These are phyloP conservation scores for Zelleria hepariella DNA, from an alignment of 2,888 invertebrate species.

Conservation along the genomic window DNA sequence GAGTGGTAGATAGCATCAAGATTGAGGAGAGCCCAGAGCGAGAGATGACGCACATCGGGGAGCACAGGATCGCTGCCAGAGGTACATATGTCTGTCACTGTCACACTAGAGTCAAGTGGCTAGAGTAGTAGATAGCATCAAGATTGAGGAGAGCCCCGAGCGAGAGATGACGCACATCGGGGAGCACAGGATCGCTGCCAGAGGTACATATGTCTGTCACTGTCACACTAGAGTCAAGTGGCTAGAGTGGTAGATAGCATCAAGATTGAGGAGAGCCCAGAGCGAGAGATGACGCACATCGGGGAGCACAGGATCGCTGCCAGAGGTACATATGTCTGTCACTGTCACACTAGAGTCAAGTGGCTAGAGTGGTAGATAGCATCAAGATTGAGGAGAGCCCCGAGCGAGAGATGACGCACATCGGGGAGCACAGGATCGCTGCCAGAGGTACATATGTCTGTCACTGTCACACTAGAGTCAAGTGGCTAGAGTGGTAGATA, in stretches of 20 bases:
- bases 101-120: conserved; percentile 89
- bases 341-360: too few species aligned
- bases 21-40: conserved; percentile 91
- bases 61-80: conserved; percentile 88
- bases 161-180: conserved; percentile 93
- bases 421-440: conserved; percentile 89
- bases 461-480: too few species aligned
- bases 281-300: conserved; percentile 91
- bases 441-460: conserved; percentile 84
- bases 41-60: conserved; percentile 94
- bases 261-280: conserved; percentile 93
- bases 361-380: too few species aligned
- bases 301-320: conserved; percentile 91
- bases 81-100: too few species aligned
- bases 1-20: too few species aligned
- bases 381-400: conserved; percentile 97
- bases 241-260: too few species aligned
- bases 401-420: conserved; percentile 90
- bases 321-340: conserved; percentile 79
- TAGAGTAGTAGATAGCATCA: conserved; percentile 89
- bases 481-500: too few species aligned
- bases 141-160: conserved; percentile 94
- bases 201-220: conserved; percentile 65
- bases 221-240: not conserved
- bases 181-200: conserved; percentile 88